phyloP scores from a whole-genome alignment of 2,797 vertebrate species.

The Phataginus tetradactyla region DNA sequence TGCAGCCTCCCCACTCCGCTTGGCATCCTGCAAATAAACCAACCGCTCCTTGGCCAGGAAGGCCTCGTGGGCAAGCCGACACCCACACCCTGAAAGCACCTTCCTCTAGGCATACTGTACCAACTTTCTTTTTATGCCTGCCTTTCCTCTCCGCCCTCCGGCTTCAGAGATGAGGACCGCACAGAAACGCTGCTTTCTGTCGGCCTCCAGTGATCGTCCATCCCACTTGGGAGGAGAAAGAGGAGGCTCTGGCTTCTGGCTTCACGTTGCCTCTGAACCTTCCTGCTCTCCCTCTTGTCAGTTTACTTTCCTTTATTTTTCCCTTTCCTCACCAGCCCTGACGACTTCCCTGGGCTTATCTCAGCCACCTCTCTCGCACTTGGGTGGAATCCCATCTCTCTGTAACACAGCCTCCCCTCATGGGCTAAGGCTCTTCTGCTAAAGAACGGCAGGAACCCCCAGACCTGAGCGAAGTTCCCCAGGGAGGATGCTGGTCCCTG shows the following conservation, averaged over 20 bases:
- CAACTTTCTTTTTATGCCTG: neutral
- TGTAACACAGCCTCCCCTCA: neutral
- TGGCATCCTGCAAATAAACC: neutral
- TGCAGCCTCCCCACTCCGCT: neutral
- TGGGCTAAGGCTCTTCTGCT: neutral
- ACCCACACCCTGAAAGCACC: neutral
- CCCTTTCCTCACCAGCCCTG: neutral
- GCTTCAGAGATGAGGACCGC: neutral
- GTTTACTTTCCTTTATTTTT: neutral
- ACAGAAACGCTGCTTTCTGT: neutral
- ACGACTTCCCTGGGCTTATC: neutral
- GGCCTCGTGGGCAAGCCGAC: rapidly evolving
- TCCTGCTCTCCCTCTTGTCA: neutral
- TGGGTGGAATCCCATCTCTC: neutral
- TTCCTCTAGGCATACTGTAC: neutral
- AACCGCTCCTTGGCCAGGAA: neutral
- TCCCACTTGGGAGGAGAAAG: neutral
- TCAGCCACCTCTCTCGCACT: neutral
- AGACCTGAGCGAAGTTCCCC: too few relatives aligned
- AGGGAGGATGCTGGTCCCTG: neutral
- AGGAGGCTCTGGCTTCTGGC: neutral
- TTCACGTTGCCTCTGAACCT: neutral
- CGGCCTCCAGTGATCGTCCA: too few relatives aligned
- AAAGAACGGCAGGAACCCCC: neutral
- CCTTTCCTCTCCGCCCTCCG: neutral